phyloP scores from a whole-genome alignment of 1,140 invertebrate species.

The Pararge aegeria region DNA sequence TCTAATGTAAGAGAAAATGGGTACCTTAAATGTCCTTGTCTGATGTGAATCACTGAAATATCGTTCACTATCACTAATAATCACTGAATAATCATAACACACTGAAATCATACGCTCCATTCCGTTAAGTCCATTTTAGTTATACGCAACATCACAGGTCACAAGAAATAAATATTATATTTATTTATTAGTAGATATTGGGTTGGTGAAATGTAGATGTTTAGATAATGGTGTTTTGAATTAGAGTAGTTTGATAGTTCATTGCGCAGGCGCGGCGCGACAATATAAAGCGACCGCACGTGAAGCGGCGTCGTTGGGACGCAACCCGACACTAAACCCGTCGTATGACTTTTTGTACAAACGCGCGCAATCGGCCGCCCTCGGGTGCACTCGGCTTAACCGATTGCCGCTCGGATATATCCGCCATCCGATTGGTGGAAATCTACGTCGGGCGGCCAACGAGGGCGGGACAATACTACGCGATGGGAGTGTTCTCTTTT shows the following conservation, averaged over 20 bases:
- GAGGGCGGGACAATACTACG: constrained; percentile 41
- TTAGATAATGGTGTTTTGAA: constrained; percentile 34
- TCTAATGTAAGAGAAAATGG: background rate
- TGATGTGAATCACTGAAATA: constrained; percentile 61
- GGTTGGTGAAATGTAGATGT: constrained; percentile 30
- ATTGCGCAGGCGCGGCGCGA: constrained; percentile 52
- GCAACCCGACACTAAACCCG: constrained; percentile 76
- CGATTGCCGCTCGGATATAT: constrained; percentile 31
- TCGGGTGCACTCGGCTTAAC: constrained; percentile 48
- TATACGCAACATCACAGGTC: constrained; percentile 51
- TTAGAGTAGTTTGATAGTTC: constrained; percentile 46
- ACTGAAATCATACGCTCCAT: constrained; percentile 73
- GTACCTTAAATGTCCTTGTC: constrained; percentile 69
- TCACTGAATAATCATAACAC: constrained; percentile 66
- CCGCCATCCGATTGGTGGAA: constrained; percentile 41
- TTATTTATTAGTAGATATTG: constrained; percentile 2
- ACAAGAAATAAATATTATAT: constrained; percentile 34
- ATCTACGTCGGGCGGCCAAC: constrained; percentile 40
- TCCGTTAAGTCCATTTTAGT: constrained; percentile 67
- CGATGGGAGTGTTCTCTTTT: constrained; percentile 71
- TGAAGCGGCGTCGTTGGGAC: constrained; percentile 73
- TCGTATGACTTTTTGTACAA: constrained; percentile 75
- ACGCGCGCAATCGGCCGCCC: constrained; percentile 51
- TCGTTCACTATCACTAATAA: constrained; percentile 74
- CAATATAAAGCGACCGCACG: constrained; percentile 40